Base-by-base conservation (phyloP, 2,888 invertebrate species). In the Aphodius granarius region DNA sequence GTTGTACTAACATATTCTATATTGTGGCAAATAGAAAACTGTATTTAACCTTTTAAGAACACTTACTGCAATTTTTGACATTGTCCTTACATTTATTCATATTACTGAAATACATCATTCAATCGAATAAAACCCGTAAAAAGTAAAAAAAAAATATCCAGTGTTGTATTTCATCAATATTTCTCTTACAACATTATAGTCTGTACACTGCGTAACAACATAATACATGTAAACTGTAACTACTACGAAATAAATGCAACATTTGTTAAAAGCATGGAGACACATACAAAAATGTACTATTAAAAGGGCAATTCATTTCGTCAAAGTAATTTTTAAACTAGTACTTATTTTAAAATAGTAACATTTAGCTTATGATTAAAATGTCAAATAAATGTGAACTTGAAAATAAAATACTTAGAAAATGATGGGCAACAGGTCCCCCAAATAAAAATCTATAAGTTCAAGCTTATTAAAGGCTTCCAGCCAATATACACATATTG, bases 271-370 rank as follows among this genome's bases (percentile, higher is more conserved):
- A 23, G 63, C n/a, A 74, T 65, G 19, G 13, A 71, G 23, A 62
- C n/a, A 23, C 63, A 65, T 15, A 74, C 19, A 68, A 73, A 65
- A 43, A 23, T 72, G 21, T 17, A 23, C 22, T 18, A 17, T 75
- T 43, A 43, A 43, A 43, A 43, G 43, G 43, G 13, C 43, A 43
- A 43, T 6, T 9, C 75, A 65, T 73, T 76, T 22, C 65, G 71
- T 72, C 66, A 17, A n/a, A 43, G 43, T 9, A 43, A 43, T 64
- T 17, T 75, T 73, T 18, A 72, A 73, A 72, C 75, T 71, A 77
- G 72, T 23, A 77, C 77, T 78, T 75, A 75, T 70, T 77, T 75
- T 74, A 75, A 76, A 75, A 75, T 73, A 77, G 65, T 75, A 77
- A 74, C 73, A 76, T 73, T 76, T 76, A 76, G 73, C 73, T 76